These are phyloP conservation scores for Morinoia aosen DNA, from an alignment of 2,888 invertebrate species.

Conservation along the genomic window DNA sequence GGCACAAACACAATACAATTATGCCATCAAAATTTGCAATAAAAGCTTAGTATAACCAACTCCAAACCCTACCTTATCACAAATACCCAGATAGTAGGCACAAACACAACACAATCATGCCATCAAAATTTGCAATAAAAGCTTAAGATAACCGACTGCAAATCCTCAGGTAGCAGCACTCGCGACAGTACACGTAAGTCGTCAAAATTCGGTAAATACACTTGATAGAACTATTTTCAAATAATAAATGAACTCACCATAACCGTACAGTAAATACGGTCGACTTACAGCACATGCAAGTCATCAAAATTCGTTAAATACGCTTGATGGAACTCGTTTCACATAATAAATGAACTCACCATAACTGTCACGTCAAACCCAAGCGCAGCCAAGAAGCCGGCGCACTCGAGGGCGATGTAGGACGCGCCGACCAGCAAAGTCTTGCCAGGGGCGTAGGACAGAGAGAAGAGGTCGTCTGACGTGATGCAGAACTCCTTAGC, in stretches of 20 bases:
- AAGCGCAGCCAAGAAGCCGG: constrained; percentile 74
- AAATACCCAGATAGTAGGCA: too few relatives aligned
- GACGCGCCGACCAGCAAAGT: constrained; percentile 77
- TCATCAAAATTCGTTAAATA: too few relatives aligned
- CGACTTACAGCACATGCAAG: too few relatives aligned
- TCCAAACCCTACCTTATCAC: too few relatives aligned
- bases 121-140: not conserved
- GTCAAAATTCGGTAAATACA: too few relatives aligned
- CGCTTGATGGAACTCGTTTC: too few relatives aligned
- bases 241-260: constrained; percentile 71
- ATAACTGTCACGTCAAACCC: constrained; percentile 73
- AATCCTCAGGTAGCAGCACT: not conserved
- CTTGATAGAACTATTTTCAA: too few relatives aligned
- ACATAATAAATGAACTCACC: constrained; percentile 70
- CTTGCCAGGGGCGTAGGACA: constrained; percentile 74
- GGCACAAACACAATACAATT: too few relatives aligned
- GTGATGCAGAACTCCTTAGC: constrained; percentile 74
- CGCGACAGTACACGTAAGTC: too few relatives aligned
- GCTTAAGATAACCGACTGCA: not conserved
- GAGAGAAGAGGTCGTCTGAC: constrained; percentile 76
- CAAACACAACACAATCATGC: too few relatives aligned
- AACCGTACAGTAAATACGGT: too few relatives aligned
- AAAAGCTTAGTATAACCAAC: not conserved
- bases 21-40: not conserved
- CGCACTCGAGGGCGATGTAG: constrained; percentile 76